Base-by-base conservation (phyloP, 2,113 vertebrate genomes). In the Nycticorax nycticorax region DNA sequence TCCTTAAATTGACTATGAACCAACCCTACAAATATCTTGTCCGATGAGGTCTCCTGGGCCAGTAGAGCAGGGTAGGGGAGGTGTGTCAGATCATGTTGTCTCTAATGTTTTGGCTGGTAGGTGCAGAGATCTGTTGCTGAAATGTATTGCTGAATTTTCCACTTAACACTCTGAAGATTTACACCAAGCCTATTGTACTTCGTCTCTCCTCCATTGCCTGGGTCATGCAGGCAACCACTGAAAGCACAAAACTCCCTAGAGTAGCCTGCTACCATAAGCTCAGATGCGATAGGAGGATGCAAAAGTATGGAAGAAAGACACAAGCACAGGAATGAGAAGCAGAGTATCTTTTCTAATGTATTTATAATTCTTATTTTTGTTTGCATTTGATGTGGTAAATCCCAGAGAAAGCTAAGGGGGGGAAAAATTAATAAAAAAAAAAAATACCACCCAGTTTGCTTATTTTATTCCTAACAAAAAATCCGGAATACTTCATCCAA, bases 381-480 rank as follows among this genome's bases (percentile, higher is more conserved):
- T 85, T 75, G 4, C 10, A 30, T 69, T 79, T 53, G 32, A 45
- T 50, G n/a, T 57, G 47, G 8, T 23, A 90, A 89, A 79, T 62
- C 62, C 48, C 35, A 72, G 24, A 37, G 35, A 85, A 81, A 85
- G 11, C 3, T 60, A 37, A 64, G 12, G 18, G 18, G 14, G 12
- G 6, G 5, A 0, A 76, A 56, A 55, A 2, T 9, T 16, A 39
- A 10, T 10, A 55, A 9, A 5, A 33, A 30, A 32, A 32, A 14
- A n/a, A 48, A 21, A 20, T 13, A 41, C 3, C 6, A 60, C 5
- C 3, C 10, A 26, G 1, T 37, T 59, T 59, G 4, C 2, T 52
- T 60, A 47, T 83, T 84, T 79, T 77, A 63, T 37, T 84, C n/a
- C 28, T 48, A 63, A 45, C 3, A 35, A 67, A 93, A 89, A 23